These are phyloP conservation scores for Sylvia borin DNA, from an alignment of 2,797 vertebrate genomes.

Conservation along the genomic window DNA sequence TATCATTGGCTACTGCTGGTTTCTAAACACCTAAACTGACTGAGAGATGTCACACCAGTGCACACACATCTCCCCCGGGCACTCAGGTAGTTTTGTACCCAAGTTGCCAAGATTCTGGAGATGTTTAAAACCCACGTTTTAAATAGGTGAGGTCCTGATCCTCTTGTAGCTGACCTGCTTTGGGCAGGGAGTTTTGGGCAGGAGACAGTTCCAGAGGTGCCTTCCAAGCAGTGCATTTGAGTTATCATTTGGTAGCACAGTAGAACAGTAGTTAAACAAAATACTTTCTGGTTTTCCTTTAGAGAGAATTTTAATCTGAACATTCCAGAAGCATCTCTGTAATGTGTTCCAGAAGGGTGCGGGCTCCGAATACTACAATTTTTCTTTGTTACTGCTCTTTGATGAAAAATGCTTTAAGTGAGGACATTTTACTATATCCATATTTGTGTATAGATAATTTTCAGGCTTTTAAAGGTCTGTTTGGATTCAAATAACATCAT, in stretches of 20 bases:
- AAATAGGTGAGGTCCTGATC: not conserved
- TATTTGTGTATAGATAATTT: not conserved
- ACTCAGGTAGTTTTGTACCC: not conserved
- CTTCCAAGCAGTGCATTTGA: not conserved
- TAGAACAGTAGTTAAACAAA: not conserved
- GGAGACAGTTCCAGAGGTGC: not conserved
- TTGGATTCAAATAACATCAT: constrained; percentile 18
- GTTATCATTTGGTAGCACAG: not conserved
- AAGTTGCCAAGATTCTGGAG: not conserved
- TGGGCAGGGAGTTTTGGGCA: not conserved
- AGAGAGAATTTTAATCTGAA: not conserved
- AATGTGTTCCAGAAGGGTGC: not conserved
- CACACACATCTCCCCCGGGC: not conserved
- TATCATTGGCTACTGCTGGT: not conserved
- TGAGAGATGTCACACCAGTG: not conserved
- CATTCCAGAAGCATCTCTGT: not conserved
- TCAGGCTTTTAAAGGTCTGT: not conserved
- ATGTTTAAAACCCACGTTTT: not conserved
- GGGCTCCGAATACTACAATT: not conserved
- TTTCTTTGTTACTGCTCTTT: not conserved
- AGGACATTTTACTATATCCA: not conserved
- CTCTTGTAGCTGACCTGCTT: not conserved
- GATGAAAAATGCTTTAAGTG: not conserved
- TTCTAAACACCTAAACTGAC: not conserved
- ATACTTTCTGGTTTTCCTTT: not conserved